A percentile compares a stretch with the other conserved stretches of the same genome.
These are phyloP conservation scores for Carpatolechia fugitivella DNA, from an alignment of 2,888 invertebrate species.

Conservation along the genomic window DNA sequence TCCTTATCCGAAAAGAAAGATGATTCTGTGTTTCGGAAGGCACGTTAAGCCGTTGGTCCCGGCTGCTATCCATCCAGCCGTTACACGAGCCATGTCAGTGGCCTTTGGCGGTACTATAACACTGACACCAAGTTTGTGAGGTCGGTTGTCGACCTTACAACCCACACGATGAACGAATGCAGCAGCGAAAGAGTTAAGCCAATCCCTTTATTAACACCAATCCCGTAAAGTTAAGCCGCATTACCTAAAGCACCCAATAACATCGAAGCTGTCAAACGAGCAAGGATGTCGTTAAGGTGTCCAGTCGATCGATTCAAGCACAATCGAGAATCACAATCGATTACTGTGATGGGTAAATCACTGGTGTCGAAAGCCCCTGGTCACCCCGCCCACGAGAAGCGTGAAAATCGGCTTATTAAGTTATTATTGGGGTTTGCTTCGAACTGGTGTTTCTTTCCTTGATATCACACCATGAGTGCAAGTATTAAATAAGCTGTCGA, in stretches of 20 bases:
- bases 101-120: too few relatives aligned
- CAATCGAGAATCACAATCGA: slow-evolving; percentile 47
- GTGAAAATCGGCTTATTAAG: slow-evolving; percentile 47
- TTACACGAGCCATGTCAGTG: too few relatives aligned
- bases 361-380: slow-evolving; percentile 40
- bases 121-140: too few relatives aligned
- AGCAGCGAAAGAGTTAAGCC: neutral
- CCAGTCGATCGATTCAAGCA: slow-evolving; percentile 15
- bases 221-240: slow-evolving; percentile 7
- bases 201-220: slow-evolving; percentile 16
- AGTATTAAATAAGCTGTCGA: too few relatives aligned
- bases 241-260: slow-evolving; percentile 14
- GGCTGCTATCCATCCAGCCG: too few relatives aligned
- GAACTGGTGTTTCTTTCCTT: too few relatives aligned
- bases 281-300: slow-evolving; percentile 13
- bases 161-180: too few relatives aligned
- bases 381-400: slow-evolving; percentile 40
- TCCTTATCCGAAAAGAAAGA: too few relatives aligned
- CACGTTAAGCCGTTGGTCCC: too few relatives aligned
- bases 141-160: too few relatives aligned
- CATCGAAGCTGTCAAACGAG: slow-evolving; percentile 12
- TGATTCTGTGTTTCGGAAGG: too few relatives aligned
- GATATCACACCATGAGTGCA: too few relatives aligned
- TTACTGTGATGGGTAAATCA: slow-evolving; percentile 43
- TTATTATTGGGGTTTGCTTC: slow-evolving; percentile 31